Conservation (phyloP, 2,888 invertebrate genomes). For the Troilus luridus region DNA sequence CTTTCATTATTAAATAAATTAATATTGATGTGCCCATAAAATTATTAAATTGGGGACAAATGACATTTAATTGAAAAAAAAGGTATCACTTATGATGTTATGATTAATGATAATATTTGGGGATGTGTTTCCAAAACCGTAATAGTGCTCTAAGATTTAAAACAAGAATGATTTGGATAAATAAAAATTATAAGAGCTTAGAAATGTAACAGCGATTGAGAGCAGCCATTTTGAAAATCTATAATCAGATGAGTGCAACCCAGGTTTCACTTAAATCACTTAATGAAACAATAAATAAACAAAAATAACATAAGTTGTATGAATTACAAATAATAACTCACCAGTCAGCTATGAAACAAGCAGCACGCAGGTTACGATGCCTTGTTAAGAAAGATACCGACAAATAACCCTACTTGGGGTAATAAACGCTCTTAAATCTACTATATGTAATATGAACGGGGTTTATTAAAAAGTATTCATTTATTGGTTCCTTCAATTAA, state of each 20-base stretch:
- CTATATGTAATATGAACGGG: conserved; percentile 45
- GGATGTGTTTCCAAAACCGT: not conserved
- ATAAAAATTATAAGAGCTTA: not conserved
- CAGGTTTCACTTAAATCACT: not conserved
- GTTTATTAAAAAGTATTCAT: conserved; percentile 15
- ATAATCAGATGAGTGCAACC: conserved; percentile 52
- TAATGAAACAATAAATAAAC: conserved; percentile 24
- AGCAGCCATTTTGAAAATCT: conserved; percentile 60
- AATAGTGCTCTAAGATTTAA: not conserved
- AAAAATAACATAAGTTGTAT: conserved; percentile 11
- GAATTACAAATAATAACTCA: conserved; percentile 46
- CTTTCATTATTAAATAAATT: not conserved
- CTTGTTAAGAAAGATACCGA: conserved; percentile 36
- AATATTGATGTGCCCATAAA: not conserved
- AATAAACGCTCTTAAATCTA: conserved; percentile 45
- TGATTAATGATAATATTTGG: not conserved
- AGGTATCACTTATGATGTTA: not conserved
- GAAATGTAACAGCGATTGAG: conserved; percentile 6
- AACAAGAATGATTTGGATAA: not conserved
- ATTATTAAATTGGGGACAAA: not conserved
- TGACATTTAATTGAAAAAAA: not conserved
- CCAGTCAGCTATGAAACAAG: conserved; percentile 30
- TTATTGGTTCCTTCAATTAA: conserved; percentile 44
- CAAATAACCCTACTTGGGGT: conserved; percentile 28
- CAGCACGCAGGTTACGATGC: conserved; percentile 53